Conservation (phyloP, 2,888 invertebrate species). For the Arge pagana region DNA sequence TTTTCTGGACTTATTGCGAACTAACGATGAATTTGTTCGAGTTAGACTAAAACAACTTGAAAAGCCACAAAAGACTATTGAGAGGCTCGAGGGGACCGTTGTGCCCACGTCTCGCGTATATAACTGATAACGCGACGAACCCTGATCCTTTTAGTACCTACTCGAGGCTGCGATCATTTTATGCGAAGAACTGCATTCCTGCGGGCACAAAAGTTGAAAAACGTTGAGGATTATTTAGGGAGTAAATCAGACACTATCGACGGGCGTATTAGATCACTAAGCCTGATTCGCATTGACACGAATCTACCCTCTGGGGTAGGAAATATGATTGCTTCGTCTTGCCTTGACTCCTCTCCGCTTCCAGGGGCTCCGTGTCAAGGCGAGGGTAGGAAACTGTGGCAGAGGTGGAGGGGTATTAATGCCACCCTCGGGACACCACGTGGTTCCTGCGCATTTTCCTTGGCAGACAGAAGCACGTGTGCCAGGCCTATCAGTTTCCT, state of each 20-base stretch:
- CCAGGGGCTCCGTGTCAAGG: neutral
- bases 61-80: no score
- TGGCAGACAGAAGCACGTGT: conserved; percentile 19
- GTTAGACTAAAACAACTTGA: no score
- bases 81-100: no score
- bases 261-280: conserved; percentile 57
- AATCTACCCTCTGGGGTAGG: conserved; percentile 57
- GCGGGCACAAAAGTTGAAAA: no score
- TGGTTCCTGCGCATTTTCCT: conserved; percentile 33
- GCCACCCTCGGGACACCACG: conserved; percentile 55
- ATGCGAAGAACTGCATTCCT: no score
- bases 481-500: conserved; percentile 18
- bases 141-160: no score
- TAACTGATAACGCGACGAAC: no score
- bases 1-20: no score
- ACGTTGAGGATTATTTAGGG: no score
- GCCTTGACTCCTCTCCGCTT: conserved; percentile 9
- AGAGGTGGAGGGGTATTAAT: conserved; percentile 52
- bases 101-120: no score
- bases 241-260: conserved; percentile 55
- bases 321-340: conserved; percentile 56
- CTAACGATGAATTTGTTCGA: no score
- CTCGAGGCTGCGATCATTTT: no score
- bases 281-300: conserved; percentile 57
- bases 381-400: conserved; percentile 28